Evolutionary conservation across 1,140 invertebrate genomes (phyloP), one percentile per base, ranked within the genome.

Genomic region (Ips nitidus): DNA sequence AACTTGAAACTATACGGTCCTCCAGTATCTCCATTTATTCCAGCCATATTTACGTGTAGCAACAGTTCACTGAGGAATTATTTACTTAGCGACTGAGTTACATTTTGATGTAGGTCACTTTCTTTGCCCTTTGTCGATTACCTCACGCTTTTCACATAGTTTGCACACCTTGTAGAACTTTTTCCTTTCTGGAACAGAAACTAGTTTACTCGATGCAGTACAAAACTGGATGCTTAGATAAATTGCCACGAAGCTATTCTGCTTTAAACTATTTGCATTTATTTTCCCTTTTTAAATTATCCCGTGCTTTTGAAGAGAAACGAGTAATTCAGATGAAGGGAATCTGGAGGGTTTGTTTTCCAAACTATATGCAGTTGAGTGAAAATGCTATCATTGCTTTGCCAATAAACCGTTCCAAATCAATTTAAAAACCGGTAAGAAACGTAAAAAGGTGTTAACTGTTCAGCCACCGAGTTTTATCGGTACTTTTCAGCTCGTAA

Each of bases 1-100:
- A 65, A 56, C 63, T 38, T 56, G 39, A 43, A 56, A 43, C 53
- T 55, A 56, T 65, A 65, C 52, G 42, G 53, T 53, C 41, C 63
- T 56, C 39, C 22, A 65, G 63, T 45, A 43, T 43, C 63, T 65
- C 39, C 52, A 65, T 65, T 65, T 56, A 56, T 65, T 57, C 52
- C 53, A 7, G 41, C 57, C 63, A 65, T 65, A 65, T 65, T 65
- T 65, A 65, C 45, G 57, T 65, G 43, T 43, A 65, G 63, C 63
- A 65, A 65, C 63, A 65, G 63, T 56, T 65, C 63, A 56, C 63
- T 57, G 52, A 65, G 63, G 63, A 65, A 65, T 65, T 65, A 65
- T 65, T 64, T 64, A 64, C 61, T 64, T 53, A 64, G 61, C 37
- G 42, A 55, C 8, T 41, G 37, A 64, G 62, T 64, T 64, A 65